Evolutionary conservation across 2,797 vertebrate genomes (phyloP), one percentile per base, ranked within the genome.

Genomic region (Paguma larvata): DNA sequence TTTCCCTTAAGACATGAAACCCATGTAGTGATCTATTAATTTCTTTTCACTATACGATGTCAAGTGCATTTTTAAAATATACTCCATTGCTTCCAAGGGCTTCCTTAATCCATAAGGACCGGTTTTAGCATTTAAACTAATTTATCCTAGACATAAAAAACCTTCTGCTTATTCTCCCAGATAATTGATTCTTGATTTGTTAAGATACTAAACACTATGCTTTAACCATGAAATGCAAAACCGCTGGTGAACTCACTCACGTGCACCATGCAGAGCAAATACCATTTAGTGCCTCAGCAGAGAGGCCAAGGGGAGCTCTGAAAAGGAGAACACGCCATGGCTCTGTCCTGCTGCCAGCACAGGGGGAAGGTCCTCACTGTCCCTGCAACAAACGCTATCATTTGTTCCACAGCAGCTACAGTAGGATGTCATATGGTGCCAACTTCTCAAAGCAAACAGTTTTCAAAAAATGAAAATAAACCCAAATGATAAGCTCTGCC

Each of bases 151-250:
- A 91, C 72, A 91, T 63, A 67, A 96, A 93, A 91, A 77, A 68
- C 34, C 44, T 77, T 95, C 77, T 85, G 77, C 65, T 86, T 95
- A 88, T 93, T 89, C 87, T 94, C 77, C 9, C 72, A 91, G 77
- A 90, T 95, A 96, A 95, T 12, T 89, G 38, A 97, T 94, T 98
- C 90, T 96, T 95, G 87, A 94, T 95, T 95, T 91, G 82, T 87
- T 95, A 84, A 93, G 65, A 92, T 86, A 92, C 68, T 88, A 86
- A 96, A 89, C 59, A 91, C 30, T 53, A 59, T n/a, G 56, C 34
- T 82, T 93, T 85, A 87, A 51, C 21, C 38, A 77, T 83, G 59
- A 90, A 72, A 93, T 88, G 93, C 34, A 89, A 95, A 79, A 4
- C 44, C 51, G 85, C 63, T 75, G 41, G 86, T 72, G 68, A 94